Percentiles rank a stretch among this genome's conserved stretches.
These are phyloP conservation scores for Propsilocerus akamusi DNA, from an alignment of 1,140 invertebrate genomes.

Conservation along the genomic window DNA sequence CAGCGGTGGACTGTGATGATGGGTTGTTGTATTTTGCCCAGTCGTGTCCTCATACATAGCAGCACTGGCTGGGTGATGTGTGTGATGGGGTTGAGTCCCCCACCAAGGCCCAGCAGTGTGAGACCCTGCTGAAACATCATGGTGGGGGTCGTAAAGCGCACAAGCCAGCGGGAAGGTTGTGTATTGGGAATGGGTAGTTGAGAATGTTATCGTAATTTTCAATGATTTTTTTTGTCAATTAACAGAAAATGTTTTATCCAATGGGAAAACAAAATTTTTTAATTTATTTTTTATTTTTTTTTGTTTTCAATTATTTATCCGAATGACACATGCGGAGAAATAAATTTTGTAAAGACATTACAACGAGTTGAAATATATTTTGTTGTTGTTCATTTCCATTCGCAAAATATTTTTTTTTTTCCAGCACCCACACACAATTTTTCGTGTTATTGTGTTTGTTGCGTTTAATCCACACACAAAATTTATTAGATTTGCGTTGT, in stretches of 20 bases:
- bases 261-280: too few relatives aligned
- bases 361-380: too few relatives aligned
- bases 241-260: too few relatives aligned
- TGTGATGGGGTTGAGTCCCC: constrained; percentile 19
- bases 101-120: constrained; percentile 27
- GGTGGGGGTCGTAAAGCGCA: constrained; percentile 25
- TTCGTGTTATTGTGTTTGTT: too few relatives aligned
- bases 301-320: too few relatives aligned
- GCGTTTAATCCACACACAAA: constrained; percentile 10
- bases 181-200: constrained; percentile 24
- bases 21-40: constrained; percentile 9
- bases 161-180: constrained; percentile 27
- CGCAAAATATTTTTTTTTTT: too few relatives aligned
- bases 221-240: too few relatives aligned
- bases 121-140: constrained; percentile 27
- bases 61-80: constrained; percentile 10
- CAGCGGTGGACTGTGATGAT: constrained; percentile 18
- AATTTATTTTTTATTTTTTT: too few relatives aligned
- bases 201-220: constrained; percentile 26
- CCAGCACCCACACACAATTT: too few relatives aligned
- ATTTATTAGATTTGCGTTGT: constrained; percentile 7
- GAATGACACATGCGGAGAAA: too few relatives aligned
- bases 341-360: too few relatives aligned
- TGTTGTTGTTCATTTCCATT: too few relatives aligned
- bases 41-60: constrained; percentile 6